A percentile compares a stretch with the other conserved stretches of the same genome.
Conservation (phyloP, 2,113 vertebrate species). For the Vombatus ursinus region DNA sequence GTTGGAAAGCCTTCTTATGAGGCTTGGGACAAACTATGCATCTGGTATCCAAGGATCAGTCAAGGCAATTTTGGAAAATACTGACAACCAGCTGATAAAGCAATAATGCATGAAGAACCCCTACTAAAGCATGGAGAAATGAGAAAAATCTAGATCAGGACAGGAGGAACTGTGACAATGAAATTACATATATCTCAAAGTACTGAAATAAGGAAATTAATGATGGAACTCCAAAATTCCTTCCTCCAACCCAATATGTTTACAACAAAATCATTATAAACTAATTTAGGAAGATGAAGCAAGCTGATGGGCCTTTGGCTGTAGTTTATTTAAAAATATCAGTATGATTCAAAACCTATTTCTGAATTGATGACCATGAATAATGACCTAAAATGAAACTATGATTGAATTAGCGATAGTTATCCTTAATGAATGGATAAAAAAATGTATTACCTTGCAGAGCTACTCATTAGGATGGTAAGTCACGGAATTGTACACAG, state of each 20-base stretch:
- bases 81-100: neutral
- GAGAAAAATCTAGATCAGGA: neutral
- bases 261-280: neutral
- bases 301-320: neutral
- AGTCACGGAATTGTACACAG: neutral
- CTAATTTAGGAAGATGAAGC: neutral
- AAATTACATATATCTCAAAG: neutral
- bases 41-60: neutral
- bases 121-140: neutral
- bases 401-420: neutral
- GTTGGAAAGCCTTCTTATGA: neutral
- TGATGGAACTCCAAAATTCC: neutral
- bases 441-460: neutral
- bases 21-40: neutral
- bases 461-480: neutral
- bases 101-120: neutral
- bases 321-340: neutral
- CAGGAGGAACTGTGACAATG: neutral
- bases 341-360: neutral
- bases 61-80: neutral
- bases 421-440: slow-evolving; percentile 5
- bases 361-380: neutral
- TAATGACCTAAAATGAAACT: neutral
- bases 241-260: neutral
- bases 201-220: neutral